Percentiles rank a stretch among this genome's conserved stretches.
Evolutionary conservation across 2,797 vertebrate species (phyloP).

Genomic region (Antrozous pallidus): DNA sequence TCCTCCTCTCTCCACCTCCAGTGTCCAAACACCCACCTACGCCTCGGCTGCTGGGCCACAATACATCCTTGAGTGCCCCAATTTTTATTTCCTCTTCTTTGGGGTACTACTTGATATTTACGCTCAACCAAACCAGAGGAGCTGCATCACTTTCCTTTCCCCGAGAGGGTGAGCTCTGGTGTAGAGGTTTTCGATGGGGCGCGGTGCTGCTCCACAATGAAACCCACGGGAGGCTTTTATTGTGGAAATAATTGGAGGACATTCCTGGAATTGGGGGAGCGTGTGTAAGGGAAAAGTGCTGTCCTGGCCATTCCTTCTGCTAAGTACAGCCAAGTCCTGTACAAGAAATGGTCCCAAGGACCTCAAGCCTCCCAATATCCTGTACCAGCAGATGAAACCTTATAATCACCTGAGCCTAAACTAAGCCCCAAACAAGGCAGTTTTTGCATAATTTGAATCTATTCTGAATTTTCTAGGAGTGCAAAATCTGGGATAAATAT

Average conservation of each 20-base stretch:
- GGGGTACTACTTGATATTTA: neutral
- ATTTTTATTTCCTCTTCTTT: neutral
- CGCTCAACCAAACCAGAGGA: neutral
- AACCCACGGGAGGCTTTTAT: neutral
- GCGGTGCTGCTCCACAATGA: neutral
- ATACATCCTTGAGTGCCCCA: neutral
- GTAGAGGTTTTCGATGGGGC: neutral
- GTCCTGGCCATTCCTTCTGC: neutral
- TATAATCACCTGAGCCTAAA: neutral
- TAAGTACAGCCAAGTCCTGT: neutral
- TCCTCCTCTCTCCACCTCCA: neutral
- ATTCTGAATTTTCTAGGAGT: conserved; percentile 28
- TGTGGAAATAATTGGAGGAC: neutral
- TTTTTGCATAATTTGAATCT: neutral
- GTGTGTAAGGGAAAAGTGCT: too few species aligned
- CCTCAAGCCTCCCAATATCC: neutral
- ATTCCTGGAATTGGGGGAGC: neutral
- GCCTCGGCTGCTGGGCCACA: neutral
- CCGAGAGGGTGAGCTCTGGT: neutral
- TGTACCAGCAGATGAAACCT: neutral
- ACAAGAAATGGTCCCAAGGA: neutral
- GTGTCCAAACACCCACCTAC: neutral
- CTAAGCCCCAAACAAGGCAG: neutral
- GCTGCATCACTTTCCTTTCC: neutral
- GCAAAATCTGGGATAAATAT: neutral